phyloP scores from a whole-genome alignment of 1,140 invertebrate species.

The Drosophila ohnishii region DNA sequence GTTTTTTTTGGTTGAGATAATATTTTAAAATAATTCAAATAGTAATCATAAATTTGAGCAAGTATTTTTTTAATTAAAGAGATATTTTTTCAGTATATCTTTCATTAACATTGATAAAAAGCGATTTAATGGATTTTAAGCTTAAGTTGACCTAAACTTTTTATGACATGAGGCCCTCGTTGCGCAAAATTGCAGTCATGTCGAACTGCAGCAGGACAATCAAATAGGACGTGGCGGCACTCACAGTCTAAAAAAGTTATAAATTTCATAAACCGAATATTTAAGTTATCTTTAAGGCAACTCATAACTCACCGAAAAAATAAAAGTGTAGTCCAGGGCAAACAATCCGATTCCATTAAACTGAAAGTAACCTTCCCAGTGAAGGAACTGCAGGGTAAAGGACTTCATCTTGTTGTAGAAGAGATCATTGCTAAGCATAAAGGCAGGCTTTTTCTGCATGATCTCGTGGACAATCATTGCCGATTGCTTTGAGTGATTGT shows the following conservation, averaged over 20 bases:
- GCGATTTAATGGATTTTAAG: neutral
- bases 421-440: slow-evolving; percentile 80
- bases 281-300: too few relatives aligned
- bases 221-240: slow-evolving; percentile 82
- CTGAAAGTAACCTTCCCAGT: slow-evolving; percentile 82
- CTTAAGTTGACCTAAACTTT: neutral
- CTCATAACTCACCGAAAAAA: slow-evolving; percentile 72
- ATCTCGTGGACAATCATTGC: slow-evolving; percentile 82
- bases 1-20: too few relatives aligned
- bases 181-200: slow-evolving; percentile 76
- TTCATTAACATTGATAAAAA: neutral
- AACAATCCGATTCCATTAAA: slow-evolving; percentile 82
- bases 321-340: slow-evolving; percentile 81
- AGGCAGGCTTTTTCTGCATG: slow-evolving; percentile 82
- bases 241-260: slow-evolving; percentile 70
- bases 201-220: slow-evolving; percentile 83
- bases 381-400: slow-evolving; percentile 79
- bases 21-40: too few relatives aligned
- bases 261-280: too few relatives aligned
- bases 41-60: too few relatives aligned
- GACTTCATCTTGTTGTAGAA: slow-evolving; percentile 83
- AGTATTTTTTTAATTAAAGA: too few relatives aligned
- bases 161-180: slow-evolving; percentile 71
- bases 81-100: too few relatives aligned
- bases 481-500: slow-evolving; percentile 79